A percentile compares a stretch with the other conserved stretches of the same genome.
Evolutionary conservation across 1,140 invertebrate genomes (phyloP).

Genomic region (Cardiocondyla obscurior): DNA sequence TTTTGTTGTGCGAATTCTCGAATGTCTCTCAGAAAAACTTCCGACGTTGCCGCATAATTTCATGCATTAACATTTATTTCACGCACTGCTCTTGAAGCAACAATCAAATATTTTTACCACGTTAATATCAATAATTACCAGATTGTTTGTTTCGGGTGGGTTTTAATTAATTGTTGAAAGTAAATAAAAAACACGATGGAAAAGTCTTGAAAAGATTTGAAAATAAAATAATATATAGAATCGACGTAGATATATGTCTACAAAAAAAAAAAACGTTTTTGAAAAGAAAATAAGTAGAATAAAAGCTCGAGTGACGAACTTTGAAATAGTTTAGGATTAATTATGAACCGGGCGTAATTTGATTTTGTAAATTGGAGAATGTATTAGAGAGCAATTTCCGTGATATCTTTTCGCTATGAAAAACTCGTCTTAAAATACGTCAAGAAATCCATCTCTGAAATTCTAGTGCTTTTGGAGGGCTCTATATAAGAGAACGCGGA

Average conservation of each 20-base stretch:
- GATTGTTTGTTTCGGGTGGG: background rate
- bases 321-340: background rate
- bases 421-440: conserved; percentile 12
- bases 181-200: background rate
- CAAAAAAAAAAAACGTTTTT: background rate
- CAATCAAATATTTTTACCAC: background rate
- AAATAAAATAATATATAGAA: background rate
- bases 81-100: background rate
- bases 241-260: background rate
- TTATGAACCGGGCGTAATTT: background rate
- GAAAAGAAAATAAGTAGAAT: background rate
- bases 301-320: background rate
- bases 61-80: conserved; percentile 17
- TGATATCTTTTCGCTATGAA: background rate
- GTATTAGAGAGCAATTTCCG: background rate
- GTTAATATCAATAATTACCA: background rate
- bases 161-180: conserved; percentile 5
- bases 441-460: conserved; percentile 33
- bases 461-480: conserved; percentile 8
- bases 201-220: background rate
- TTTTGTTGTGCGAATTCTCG: background rate
- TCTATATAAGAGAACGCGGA: conserved; percentile 35
- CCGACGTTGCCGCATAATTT: background rate
- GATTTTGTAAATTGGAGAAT: background rate
- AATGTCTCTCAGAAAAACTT: background rate